Percentiles rank a stretch among this genome's conserved stretches.
phyloP scores from a whole-genome alignment of 2,797 vertebrate genomes.

The Merluccius polli region DNA sequence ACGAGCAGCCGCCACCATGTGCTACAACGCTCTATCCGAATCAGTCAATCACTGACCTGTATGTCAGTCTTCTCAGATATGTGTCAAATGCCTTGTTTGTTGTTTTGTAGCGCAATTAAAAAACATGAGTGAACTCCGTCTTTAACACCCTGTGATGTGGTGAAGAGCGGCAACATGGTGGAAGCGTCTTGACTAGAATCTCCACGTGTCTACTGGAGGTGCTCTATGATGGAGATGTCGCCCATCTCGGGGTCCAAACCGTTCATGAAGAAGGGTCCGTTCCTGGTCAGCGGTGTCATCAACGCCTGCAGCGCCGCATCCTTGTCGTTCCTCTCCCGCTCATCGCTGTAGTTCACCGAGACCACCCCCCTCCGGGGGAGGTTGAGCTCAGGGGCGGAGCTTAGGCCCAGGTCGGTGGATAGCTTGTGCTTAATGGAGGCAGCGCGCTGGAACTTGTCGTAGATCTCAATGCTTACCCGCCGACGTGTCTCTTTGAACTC shows the following conservation, averaged over 20 bases:
- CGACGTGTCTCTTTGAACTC: slow-evolving; percentile 95
- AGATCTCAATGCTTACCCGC: slow-evolving; percentile 91
- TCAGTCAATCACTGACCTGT: neutral
- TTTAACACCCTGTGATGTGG: no score
- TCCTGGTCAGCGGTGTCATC: slow-evolving; percentile 73
- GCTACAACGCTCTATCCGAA: neutral
- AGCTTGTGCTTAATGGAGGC: slow-evolving; percentile 94
- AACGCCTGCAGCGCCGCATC: slow-evolving; percentile 55
- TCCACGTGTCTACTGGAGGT: slow-evolving; percentile 73
- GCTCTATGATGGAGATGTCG: slow-evolving; percentile 83
- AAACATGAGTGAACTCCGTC: no score
- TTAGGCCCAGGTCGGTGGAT: slow-evolving; percentile 85
- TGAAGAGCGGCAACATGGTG: no score
- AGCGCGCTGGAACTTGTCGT: slow-evolving; percentile 94
- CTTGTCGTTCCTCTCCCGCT: slow-evolving; percentile 63
- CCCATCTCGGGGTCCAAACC: slow-evolving; percentile 78
- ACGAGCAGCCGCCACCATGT: neutral
- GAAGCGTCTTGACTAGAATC: neutral
- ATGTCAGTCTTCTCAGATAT: neutral
- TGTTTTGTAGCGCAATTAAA: neutral
- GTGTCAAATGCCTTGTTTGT: no score
- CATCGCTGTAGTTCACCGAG: slow-evolving; percentile 80
- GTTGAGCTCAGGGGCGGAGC: slow-evolving; percentile 80
- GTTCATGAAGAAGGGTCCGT: slow-evolving; percentile 82
- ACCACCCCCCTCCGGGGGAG: slow-evolving; percentile 79